Evolutionary conservation across 2,888 invertebrate genomes (phyloP).

Genomic region (Tiphia femorata): DNA sequence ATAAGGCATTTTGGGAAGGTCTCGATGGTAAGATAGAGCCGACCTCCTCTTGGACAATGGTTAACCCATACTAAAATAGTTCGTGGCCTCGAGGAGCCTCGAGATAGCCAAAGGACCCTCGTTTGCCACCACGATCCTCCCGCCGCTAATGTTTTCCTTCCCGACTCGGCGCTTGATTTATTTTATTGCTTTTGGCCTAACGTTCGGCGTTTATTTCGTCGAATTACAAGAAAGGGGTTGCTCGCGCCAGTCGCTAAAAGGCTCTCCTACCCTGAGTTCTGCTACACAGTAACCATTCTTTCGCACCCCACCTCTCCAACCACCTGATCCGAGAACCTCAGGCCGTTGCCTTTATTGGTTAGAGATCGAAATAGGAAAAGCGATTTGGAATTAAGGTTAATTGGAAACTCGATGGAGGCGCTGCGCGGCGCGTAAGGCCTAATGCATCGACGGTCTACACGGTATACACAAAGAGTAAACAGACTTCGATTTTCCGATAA

Average conservation of each 20-base stretch:
- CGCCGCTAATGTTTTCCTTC: slow-evolving; percentile 55
- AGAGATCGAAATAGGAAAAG: slow-evolving; percentile 4
- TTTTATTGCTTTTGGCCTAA: slow-evolving; percentile 73
- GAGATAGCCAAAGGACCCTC: slow-evolving; percentile 51
- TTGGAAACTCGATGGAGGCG: not conserved
- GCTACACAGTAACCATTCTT: slow-evolving; percentile 35
- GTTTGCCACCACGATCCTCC: slow-evolving; percentile 51
- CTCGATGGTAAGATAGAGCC: not conserved
- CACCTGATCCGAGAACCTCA: slow-evolving; percentile 31
- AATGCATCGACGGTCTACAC: too few species aligned
- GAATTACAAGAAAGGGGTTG: slow-evolving; percentile 73
- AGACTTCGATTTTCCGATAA: too few species aligned
- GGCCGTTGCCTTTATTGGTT: slow-evolving; percentile 26
- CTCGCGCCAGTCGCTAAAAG: slow-evolving; percentile 51
- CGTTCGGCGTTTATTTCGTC: slow-evolving; percentile 73
- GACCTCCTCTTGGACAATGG: slow-evolving; percentile 20
- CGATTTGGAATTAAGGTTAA: not conserved
- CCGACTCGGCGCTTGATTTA: slow-evolving; percentile 69
- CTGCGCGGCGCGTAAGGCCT: not conserved
- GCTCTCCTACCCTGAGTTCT: slow-evolving; percentile 24
- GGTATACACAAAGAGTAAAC: too few species aligned
- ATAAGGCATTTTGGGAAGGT: too few species aligned
- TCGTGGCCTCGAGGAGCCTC: slow-evolving; percentile 35
- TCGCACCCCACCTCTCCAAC: too few species aligned
- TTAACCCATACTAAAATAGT: slow-evolving; percentile 32